Conservation (phyloP, 2,113 vertebrate genomes). For the Nibea coibor region DNA sequence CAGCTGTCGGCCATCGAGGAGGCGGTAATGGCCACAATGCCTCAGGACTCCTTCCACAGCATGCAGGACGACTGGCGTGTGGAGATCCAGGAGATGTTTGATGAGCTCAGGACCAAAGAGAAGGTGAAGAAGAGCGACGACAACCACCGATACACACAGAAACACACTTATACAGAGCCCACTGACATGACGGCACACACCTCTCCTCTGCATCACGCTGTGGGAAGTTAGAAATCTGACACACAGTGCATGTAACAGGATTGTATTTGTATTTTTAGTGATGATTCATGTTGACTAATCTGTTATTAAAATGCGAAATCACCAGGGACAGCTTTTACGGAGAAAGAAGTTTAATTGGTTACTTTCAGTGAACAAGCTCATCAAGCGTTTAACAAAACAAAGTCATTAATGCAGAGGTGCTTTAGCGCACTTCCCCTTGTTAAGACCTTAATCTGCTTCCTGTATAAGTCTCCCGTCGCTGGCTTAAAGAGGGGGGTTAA, state of each 20-base stretch:
- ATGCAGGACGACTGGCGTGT: constrained; percentile 99
- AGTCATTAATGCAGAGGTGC: constrained; percentile 61
- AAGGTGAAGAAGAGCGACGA: constrained; percentile 82
- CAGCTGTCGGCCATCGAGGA: constrained; percentile 93
- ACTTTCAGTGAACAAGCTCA: constrained; percentile 63
- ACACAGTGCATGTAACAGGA: neutral
- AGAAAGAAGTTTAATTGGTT: constrained; percentile 57
- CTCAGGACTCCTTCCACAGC: constrained; percentile 96
- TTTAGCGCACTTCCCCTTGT: constrained; percentile 69
- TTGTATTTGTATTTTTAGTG: neutral
- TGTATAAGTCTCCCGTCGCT: constrained; percentile 56
- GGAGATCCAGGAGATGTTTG: constrained; percentile 98
- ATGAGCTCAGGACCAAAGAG: constrained; percentile 95
- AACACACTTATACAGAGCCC: neutral
- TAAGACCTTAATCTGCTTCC: constrained; percentile 81
- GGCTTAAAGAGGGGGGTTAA: constrained; percentile 70
- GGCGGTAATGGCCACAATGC: constrained; percentile 94
- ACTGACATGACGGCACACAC: neutral
- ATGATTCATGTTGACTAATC: constrained; percentile 3
- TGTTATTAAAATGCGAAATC: neutral
- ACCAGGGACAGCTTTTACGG: constrained; percentile 21
- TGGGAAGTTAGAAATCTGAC: neutral
- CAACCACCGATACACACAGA: neutral
- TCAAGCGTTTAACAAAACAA: constrained; percentile 66
- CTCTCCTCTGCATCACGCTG: neutral